Percentiles rank a stretch among this genome's conserved stretches.
Evolutionary conservation across 1,140 invertebrate species (phyloP).

Genomic region (Bombyx mori): DNA sequence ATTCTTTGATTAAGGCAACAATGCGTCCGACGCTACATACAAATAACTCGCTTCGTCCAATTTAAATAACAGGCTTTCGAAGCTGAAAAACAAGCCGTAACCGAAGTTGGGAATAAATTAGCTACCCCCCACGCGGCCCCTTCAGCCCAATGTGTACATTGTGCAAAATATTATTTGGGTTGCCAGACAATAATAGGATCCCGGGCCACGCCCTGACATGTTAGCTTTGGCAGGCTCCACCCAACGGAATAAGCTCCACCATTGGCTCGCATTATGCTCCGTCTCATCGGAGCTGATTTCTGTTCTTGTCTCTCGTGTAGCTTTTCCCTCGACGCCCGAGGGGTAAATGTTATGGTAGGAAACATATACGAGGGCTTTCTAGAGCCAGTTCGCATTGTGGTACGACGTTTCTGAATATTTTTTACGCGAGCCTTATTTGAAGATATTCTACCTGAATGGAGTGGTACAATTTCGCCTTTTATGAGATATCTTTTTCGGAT

Average conservation of each 20-base stretch:
- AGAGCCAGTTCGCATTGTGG: slow-evolving; percentile 49
- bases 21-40: slow-evolving; percentile 56
- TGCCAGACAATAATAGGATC: slow-evolving; percentile 69
- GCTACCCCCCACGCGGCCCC: slow-evolving; percentile 53
- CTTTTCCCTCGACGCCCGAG: slow-evolving; percentile 64
- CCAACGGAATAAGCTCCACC: slow-evolving; percentile 21
- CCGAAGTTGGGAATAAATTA: slow-evolving; percentile 70
- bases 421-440: slow-evolving; percentile 61
- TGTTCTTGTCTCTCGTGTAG: slow-evolving; percentile 38
- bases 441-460: slow-evolving; percentile 61
- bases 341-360: slow-evolving; percentile 68
- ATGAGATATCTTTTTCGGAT: slow-evolving; percentile 58
- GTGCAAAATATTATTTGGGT: slow-evolving; percentile 71
- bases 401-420: slow-evolving; percentile 51
- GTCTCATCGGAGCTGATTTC: slow-evolving; percentile 21
- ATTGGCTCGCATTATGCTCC: slow-evolving; percentile 34
- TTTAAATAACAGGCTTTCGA: slow-evolving; percentile 69
- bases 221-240: slow-evolving; percentile 58
- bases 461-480: slow-evolving; percentile 57
- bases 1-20: slow-evolving; percentile 63
- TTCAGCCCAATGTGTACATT: slow-evolving; percentile 66
- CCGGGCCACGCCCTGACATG: slow-evolving; percentile 66
- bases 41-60: slow-evolving; percentile 65
- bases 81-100: slow-evolving; percentile 70
- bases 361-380: slow-evolving; percentile 65